Evolutionary conservation across 2,888 invertebrate genomes (phyloP).

Genomic region (Leptinotarsa rubiginosa): DNA sequence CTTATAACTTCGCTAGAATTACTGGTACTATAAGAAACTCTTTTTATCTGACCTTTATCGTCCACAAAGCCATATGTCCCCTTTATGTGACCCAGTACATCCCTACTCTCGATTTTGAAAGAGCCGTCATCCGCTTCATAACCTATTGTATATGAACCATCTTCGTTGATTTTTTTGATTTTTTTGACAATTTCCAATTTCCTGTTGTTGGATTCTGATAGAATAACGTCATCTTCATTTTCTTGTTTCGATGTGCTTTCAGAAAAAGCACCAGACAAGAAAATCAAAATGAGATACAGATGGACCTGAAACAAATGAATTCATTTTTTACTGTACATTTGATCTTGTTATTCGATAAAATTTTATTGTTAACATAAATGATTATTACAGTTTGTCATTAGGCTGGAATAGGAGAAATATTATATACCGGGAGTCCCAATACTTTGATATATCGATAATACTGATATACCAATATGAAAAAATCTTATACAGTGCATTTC

Average conservation of each 20-base stretch:
- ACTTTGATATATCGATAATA: too few species aligned
- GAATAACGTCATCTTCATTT: constrained; percentile 70
- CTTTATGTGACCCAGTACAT: constrained; percentile 83
- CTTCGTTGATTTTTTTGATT: constrained; percentile 83
- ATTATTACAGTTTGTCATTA: too few species aligned
- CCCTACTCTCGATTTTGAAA: constrained; percentile 86
- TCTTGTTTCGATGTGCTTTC: constrained; percentile 29
- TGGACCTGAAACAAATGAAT: constrained; percentile 37
- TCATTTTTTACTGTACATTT: too few species aligned
- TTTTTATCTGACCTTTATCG: constrained; percentile 80
- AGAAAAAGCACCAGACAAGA: constrained; percentile 24
- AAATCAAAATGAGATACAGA: constrained; percentile 29
- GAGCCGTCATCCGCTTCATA: constrained; percentile 89
- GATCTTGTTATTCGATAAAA: too few species aligned
- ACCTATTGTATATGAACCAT: constrained; percentile 87
- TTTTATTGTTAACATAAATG: too few species aligned
- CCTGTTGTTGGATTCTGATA: constrained; percentile 77
- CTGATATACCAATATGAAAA: too few species aligned
- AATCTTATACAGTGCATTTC: too few species aligned
- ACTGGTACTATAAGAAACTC: constrained; percentile 79
- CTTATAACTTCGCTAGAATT: constrained; percentile 67
- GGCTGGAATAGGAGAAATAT: too few species aligned
- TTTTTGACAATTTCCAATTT: constrained; percentile 85
- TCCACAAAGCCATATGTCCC: constrained; percentile 87
- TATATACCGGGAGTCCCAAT: too few species aligned